Evolutionary conservation across 2,797 vertebrate species (phyloP).

Genomic region (Bovichtus variegatus): DNA sequence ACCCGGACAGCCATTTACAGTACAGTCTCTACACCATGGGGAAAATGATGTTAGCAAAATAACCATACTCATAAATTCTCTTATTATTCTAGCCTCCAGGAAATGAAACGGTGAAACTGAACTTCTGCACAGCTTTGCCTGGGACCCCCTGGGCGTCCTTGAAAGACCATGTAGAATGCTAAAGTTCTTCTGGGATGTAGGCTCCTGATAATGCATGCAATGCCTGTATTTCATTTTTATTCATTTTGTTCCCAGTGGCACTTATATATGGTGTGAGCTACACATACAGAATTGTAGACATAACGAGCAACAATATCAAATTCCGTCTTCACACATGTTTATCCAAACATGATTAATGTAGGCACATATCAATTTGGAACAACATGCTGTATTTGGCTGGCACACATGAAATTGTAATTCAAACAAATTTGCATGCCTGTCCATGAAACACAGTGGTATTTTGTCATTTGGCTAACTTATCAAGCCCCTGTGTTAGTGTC

Average conservation of each 20-base stretch:
- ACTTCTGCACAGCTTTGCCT: not conserved
- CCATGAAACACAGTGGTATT: slow-evolving; percentile 26
- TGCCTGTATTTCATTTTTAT: not conserved
- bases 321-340: slow-evolving; percentile 21
- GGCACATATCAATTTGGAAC: slow-evolving; percentile 37
- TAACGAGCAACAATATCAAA: slow-evolving; percentile 25
- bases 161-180: not conserved
- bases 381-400: slow-evolving; percentile 42
- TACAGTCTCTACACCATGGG: not conserved
- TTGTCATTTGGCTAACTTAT: slow-evolving; percentile 49
- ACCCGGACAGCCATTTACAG: not conserved
- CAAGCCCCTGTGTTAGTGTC: slow-evolving; percentile 27
- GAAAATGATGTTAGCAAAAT: not conserved
- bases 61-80: not conserved
- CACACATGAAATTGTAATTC: slow-evolving; percentile 33
- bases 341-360: slow-evolving; percentile 47
- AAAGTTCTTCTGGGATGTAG: not conserved
- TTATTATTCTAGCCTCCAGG: not conserved
- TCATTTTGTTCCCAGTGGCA: slow-evolving; percentile 1
- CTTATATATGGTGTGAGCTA: not conserved
- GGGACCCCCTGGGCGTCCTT: not conserved
- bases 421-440: slow-evolving; percentile 55
- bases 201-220: not conserved
- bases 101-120: slow-evolving; percentile 20
- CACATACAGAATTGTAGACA: slow-evolving; percentile 4